A percentile compares a stretch with the other conserved stretches of the same genome.
Conservation (phyloP, 2,113 vertebrate species). For the Vulpes vulpes region DNA sequence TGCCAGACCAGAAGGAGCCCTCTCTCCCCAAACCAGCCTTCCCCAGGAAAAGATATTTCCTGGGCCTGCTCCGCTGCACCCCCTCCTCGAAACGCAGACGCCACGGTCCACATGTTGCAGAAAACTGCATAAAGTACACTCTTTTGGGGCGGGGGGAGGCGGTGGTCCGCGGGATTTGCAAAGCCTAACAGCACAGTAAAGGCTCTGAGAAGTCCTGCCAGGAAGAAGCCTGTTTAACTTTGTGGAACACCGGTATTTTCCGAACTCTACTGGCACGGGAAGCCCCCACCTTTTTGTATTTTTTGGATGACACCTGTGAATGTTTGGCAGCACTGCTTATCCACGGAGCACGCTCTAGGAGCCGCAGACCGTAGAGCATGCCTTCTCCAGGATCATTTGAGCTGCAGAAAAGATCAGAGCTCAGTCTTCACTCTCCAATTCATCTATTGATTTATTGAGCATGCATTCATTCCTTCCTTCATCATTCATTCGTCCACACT, state of each 20-base stretch:
- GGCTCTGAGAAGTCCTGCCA: constrained; percentile 15
- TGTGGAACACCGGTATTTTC: not conserved
- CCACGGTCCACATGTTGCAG: rapidly evolving
- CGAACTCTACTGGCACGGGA: not conserved
- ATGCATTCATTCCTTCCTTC: not conserved
- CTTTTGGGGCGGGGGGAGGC: rapidly evolving
- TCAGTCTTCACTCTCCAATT: not conserved
- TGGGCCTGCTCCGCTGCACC: rapidly evolving
- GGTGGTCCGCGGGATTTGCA: not conserved
- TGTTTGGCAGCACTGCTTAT: not conserved
- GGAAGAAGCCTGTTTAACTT: not conserved
- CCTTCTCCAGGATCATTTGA: not conserved
- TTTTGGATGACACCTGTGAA: not conserved
- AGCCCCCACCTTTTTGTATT: not conserved
- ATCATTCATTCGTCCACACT: not conserved
- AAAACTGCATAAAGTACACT: rapidly evolving
- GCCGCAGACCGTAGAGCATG: rapidly evolving
- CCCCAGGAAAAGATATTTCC: rapidly evolving
- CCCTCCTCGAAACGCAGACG: rapidly evolving
- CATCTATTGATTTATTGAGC: rapidly evolving
- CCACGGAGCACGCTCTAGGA: rapidly evolving
- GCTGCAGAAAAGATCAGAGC: not conserved
- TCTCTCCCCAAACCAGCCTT: not conserved
- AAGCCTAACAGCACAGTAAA: not conserved
- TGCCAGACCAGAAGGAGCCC: not conserved